Percentiles rank a stretch among this genome's conserved stretches.
These are phyloP conservation scores for Amphipoea lucens DNA, from an alignment of 2,888 invertebrate species.

Conservation along the genomic window DNA sequence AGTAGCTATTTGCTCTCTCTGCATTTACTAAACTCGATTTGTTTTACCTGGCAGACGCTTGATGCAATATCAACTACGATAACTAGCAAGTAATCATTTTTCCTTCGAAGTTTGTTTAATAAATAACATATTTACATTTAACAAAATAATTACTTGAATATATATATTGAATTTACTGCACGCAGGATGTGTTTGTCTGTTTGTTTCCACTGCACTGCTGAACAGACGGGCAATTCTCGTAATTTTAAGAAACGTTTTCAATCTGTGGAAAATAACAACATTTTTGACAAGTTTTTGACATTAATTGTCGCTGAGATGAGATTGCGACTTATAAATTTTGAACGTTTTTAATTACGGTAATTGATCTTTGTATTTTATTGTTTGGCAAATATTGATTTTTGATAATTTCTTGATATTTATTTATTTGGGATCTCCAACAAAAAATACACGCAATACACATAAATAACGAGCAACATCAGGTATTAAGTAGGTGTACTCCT, in stretches of 20 bases:
- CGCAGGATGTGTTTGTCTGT: background rate
- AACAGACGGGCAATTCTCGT: background rate
- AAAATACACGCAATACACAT: background rate
- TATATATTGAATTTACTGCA: background rate
- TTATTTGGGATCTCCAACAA: background rate
- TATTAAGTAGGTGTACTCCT: background rate
- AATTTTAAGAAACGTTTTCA: too few species aligned
- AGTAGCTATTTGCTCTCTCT: slow-evolving; percentile 1
- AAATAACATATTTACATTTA: background rate
- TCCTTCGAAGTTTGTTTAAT: slow-evolving; percentile 3
- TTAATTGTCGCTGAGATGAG: too few species aligned
- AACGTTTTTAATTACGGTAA: too few species aligned
- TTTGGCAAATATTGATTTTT: background rate
- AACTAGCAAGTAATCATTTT: slow-evolving; percentile 1
- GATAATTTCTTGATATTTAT: background rate
- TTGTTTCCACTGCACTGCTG: background rate
- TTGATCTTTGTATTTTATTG: background rate
- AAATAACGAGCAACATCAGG: background rate
- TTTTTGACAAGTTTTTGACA: too few species aligned
- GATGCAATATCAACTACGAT: slow-evolving; percentile 13
- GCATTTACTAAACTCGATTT: slow-evolving; percentile 34
- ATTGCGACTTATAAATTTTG: too few species aligned
- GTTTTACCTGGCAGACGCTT: background rate
- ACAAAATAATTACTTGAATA: slow-evolving; percentile 1
- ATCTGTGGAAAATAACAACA: too few species aligned